Conservation (phyloP, 2,888 invertebrate species). For the Drosophila kanekoi region DNA sequence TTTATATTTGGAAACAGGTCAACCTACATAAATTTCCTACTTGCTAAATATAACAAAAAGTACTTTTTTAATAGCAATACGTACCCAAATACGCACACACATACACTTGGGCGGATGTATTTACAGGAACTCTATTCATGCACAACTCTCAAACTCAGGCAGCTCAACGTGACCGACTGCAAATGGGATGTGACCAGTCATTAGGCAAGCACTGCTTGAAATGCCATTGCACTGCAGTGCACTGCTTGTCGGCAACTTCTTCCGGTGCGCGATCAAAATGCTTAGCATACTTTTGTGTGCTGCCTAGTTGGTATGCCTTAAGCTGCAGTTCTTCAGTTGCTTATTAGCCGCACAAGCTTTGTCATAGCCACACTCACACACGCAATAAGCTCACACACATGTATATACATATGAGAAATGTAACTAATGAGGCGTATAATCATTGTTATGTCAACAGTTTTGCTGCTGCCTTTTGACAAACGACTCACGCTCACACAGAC, state of each 20-base stretch:
- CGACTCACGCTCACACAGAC: constrained; percentile 45
- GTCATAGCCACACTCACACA: constrained; percentile 17
- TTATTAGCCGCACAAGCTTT: constrained; percentile 43
- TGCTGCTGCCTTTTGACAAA: constrained; percentile 77
- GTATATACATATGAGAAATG: constrained; percentile 48
- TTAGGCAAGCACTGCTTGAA: constrained; percentile 26
- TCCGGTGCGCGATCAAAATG: constrained; percentile 41
- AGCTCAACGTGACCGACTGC: constrained; percentile 7
- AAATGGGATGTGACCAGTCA: not conserved
- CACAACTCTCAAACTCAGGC: constrained; percentile 4
- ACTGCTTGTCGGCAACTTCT: constrained; percentile 39
- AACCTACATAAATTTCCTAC: too few species aligned
- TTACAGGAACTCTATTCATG: too few species aligned
- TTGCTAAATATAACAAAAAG: too few species aligned
- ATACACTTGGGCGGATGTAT: too few species aligned
- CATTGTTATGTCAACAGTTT: constrained; percentile 81
- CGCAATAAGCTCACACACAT: constrained; percentile 18
- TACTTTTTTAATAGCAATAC: not conserved
- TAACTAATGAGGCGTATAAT: constrained; percentile 81
- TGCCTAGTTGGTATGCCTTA: constrained; percentile 41
- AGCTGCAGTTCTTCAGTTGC: constrained; percentile 31
- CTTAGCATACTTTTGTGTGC: constrained; percentile 45
- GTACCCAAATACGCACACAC: not conserved
- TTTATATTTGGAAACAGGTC: too few species aligned
- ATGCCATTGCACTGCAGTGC: constrained; percentile 39